Evolutionary conservation across 2,113 vertebrate species (phyloP).

Genomic region (Eulemur rufifrons): DNA sequence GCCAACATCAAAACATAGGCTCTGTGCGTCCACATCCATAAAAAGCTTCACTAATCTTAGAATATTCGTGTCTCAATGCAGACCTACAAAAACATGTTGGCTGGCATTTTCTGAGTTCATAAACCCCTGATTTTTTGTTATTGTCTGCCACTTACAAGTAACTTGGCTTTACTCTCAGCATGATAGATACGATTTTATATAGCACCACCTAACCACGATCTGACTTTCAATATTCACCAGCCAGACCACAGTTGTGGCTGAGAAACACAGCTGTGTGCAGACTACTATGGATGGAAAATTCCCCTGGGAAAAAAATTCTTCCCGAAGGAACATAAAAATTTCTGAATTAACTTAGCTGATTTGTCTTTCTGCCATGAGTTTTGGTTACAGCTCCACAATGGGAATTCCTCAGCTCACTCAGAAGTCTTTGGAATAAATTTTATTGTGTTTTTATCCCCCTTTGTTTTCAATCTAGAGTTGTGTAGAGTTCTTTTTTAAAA

Average conservation of each 20-base stretch:
- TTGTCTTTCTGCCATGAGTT: neutral
- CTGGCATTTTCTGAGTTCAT: slow-evolving; percentile 38
- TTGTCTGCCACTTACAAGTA: neutral
- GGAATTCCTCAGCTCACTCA: neutral
- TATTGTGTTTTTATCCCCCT: neutral
- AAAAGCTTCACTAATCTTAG: neutral
- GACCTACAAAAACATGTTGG: neutral
- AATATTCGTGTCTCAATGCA: neutral
- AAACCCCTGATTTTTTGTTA: slow-evolving; percentile 29
- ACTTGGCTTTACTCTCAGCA: neutral
- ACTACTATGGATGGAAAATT: neutral
- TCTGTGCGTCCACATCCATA: neutral
- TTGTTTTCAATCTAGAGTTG: neutral
- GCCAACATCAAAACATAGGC: slow-evolving; percentile 7
- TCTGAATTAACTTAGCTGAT: neutral
- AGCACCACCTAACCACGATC: neutral
- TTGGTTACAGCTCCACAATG: neutral
- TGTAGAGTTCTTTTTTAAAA: neutral
- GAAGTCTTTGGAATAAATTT: neutral
- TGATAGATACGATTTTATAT: neutral
- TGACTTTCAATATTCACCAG: neutral
- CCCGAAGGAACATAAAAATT: neutral
- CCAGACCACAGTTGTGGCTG: neutral
- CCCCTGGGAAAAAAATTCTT: neutral
- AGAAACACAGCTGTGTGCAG: neutral